Evolutionary conservation across 2,888 invertebrate genomes (phyloP), one percentile per base, ranked within the genome.

Genomic region (Rhamnusium bicolor): DNA sequence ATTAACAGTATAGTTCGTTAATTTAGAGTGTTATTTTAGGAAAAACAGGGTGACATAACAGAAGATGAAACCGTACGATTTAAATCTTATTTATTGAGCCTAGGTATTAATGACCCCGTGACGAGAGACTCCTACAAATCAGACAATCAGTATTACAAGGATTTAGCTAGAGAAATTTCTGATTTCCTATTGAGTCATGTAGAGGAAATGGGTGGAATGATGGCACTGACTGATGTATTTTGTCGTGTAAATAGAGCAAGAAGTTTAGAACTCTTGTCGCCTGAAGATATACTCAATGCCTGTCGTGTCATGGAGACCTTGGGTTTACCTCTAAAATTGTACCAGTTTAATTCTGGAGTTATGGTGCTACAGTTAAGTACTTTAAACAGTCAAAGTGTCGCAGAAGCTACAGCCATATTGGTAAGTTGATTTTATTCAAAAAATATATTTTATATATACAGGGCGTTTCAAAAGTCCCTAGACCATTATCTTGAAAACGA

Each of bases 81-180:
- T 87, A 98, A 99, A 86, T 95, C 98, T 0, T 98, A 99, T 87
- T 90, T 99, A 60, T 92, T 99, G 89, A 98, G 98, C 86, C 91
- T 99, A 83, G 99, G 99, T 81, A 98, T 99, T 79, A 97, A 97
- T 84, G 98, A 99, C 90, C 99, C 99, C 0, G 99, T 99, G 0
- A 99, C 98, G 0, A 92, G 98, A 84, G 96, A 96, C 84, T 92
- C 95, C 10, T 97, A 94, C 85, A 94, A 95, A 84, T 94, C 94
- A 68, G 96, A 96, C 78, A 93, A 93, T 12, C 94, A 94, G 76
- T 99, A 97, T 87, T 96, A 95, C 86, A 90, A 91, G 82, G 94
- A 95, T 80, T 88, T 99, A 61, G 96, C 98, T 0, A 93, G 92
- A 83, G 95, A 99, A 89, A 91, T 99, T 60, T 93, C 94, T 56